Evolutionary conservation across 2,888 invertebrate genomes (phyloP), one percentile per base, ranked within the genome.

Genomic region (Peribatodes rhomboidaria): DNA sequence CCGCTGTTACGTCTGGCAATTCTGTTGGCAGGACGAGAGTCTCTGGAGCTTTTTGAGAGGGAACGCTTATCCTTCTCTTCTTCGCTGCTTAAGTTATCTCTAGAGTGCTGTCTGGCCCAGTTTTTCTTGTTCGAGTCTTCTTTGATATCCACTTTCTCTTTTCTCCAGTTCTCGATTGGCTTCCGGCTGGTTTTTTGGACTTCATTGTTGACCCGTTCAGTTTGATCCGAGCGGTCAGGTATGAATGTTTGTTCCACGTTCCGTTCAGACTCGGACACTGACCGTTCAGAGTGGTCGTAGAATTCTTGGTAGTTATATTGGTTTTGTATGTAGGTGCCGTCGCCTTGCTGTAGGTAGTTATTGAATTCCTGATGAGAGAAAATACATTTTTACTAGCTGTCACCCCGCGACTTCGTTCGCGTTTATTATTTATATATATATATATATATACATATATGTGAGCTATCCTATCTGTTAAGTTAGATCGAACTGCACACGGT

Each of bases 271-370:
- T 71, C 50, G 18, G 71, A 14, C 33, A 31, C 6, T 10, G 54
- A 8, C 42, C 60, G 7, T 49, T 66, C 18, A 20, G 68, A 84
- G 0, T 81, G 79, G 1, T 82, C 83, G n/a, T 77, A 86, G 11
- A 81, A 82, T 0, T 83, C 75, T 8, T 80, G 84, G 0, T 80
- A 86, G 0, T 78, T 78, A 42, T 80, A 87, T 31, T 87, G 87
- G 57, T 83, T 90, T 37, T 92, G 92, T 61, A 92, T 90, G 53
- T 89, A 92, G 0, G 87, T 65, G 0, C 92, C 92, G 9, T 92
- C 92, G 0, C 92, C 92, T 75, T 92, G 92, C 20, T 92, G 92
- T 0, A 92, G 61, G 27, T 90, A 92, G 54, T 88, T 90, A 0
- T 78, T 76, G 46, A 78, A 81, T 8, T 87, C 86, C 2, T 50